These are phyloP conservation scores for Dunckerocampus dactyliophorus DNA, from an alignment of 2,113 vertebrate genomes.

Conservation along the genomic window DNA sequence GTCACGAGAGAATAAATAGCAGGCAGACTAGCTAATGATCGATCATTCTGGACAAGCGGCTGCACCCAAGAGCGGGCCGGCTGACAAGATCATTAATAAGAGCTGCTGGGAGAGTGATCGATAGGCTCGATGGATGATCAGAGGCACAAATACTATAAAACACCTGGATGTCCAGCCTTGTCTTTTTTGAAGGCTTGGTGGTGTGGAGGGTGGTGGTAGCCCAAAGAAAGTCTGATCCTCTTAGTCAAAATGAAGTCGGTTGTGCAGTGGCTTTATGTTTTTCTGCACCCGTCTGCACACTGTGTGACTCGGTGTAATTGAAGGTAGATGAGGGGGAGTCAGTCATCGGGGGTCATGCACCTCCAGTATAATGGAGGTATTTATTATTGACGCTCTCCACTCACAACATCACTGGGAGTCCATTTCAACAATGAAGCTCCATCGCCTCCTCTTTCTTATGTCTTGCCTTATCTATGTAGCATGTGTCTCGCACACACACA, in stretches of 20 bases:
- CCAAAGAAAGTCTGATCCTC: conserved; percentile 1
- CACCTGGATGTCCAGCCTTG: conserved; percentile 80
- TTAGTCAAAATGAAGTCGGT: conserved; percentile 35
- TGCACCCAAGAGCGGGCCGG: conserved; percentile 74
- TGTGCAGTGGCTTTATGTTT: not conserved
- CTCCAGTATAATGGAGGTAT: conserved; percentile 65
- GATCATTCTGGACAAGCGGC: conserved; percentile 85
- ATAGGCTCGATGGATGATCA: conserved; percentile 88
- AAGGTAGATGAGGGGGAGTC: conserved; percentile 58
- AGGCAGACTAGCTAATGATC: conserved; percentile 81
- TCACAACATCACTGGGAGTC: conserved; percentile 62
- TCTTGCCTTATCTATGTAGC: conserved; percentile 37
- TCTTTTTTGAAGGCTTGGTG: conserved; percentile 45
- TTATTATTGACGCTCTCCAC: conserved; percentile 68
- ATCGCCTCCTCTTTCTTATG: conserved; percentile 28
- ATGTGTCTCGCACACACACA: conserved; percentile 44
- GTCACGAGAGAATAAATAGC: conserved; percentile 93
- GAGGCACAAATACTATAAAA: conserved; percentile 88
- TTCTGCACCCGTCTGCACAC: conserved; percentile 15
- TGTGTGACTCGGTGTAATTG: conserved; percentile 50
- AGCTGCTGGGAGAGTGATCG: conserved; percentile 80
- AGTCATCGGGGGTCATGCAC: conserved; percentile 49
- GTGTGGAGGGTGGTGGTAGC: no score
- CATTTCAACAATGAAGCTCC: conserved; percentile 42
- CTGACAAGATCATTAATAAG: conserved; percentile 95